Base-by-base conservation (phyloP, 2,113 vertebrate genomes). In the Arizona elegans region DNA sequence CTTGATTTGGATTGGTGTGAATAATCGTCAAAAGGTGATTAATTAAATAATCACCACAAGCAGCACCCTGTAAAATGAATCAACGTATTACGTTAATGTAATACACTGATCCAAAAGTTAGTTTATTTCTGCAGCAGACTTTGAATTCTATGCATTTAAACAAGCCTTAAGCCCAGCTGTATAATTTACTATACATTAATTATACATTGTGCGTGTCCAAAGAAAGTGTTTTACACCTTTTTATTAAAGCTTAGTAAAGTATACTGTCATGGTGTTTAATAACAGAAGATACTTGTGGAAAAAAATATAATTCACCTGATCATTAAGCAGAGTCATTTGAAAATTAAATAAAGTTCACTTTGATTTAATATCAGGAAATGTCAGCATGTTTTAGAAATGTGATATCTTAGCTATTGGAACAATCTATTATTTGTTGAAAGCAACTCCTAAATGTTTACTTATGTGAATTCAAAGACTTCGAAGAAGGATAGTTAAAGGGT, bases 1-100 rank as follows among this genome's bases (percentile, higher is more conserved):
- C 97, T 98, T 98, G 98, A 98, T 98, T 98, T 97, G 97, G 96
- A 97, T 96, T 95, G 96, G 96, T 96, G 97, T 98, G 97, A 98
- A 97, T 98, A 98, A 98, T 98, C 97, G 97, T 97, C 98, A 97
- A 97, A 97, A 97, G 97, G 98, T 98, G 98, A 98, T 98, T 98
- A 98, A 98, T 98, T 98, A 98, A 98, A 98, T 98, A 98, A 97
- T 97, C 98, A 97, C 97, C 97, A 94, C 95, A 96, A 97, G 97
- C 97, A 93, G 96, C 95, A 94, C 96, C 96, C 97, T 96, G 97
- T 98, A 98, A 98, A 98, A 98, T 97, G 96, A 97, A 98, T 98
- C 98, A 98, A 97, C 97, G 96, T 97, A 98, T 97, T 97, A 97
- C 97, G 97, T 97, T 97, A 43, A 81, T 81, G 75, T 43, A 81